Percentiles rank a stretch among this genome's conserved stretches.
phyloP scores from a whole-genome alignment of 1,140 invertebrate genomes.

The Megathymus violae region DNA sequence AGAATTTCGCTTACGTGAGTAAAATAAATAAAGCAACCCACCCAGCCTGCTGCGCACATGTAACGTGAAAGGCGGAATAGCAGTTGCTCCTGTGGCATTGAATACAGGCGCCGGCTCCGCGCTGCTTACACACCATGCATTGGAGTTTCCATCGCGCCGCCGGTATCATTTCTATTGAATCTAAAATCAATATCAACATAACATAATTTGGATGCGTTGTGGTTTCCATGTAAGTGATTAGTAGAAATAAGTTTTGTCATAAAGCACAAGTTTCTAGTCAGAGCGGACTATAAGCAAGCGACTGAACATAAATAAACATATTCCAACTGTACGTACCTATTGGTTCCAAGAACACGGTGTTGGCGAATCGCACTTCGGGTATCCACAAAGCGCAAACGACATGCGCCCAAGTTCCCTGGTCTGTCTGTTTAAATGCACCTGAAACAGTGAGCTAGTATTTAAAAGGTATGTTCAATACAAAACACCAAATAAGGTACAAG shows the following conservation, averaged over 20 bases:
- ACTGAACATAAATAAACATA: too few relatives aligned
- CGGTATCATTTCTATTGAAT: constrained; percentile 98
- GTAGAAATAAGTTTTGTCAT: too few relatives aligned
- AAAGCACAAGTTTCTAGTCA: too few relatives aligned
- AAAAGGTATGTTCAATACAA: neutral
- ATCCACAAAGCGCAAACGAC: constrained; percentile 99
- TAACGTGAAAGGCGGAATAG: constrained; percentile 99
- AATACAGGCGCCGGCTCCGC: constrained; percentile 97
- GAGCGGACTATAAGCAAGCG: too few relatives aligned
- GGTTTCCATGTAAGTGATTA: too few relatives aligned
- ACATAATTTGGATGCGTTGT: too few relatives aligned
- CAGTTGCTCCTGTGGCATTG: constrained; percentile 98
- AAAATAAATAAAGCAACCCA: constrained; percentile 40
- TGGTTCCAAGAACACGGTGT: constrained; percentile 98
- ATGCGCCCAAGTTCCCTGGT: constrained; percentile 98
- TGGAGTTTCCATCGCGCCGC: constrained; percentile 96
- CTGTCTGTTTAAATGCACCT: constrained; percentile 99
- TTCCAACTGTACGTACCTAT: constrained; percentile 83
- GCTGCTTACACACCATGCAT: constrained; percentile 98
- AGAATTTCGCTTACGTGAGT: too few relatives aligned
- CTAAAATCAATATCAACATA: constrained; percentile 52
- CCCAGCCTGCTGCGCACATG: constrained; percentile 98
- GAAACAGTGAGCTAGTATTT: constrained; percentile 7
- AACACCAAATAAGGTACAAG: too few relatives aligned
- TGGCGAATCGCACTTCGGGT: constrained; percentile 98